Conservation (phyloP, 1,140 invertebrate genomes). For the Microplitis demolitor region DNA sequence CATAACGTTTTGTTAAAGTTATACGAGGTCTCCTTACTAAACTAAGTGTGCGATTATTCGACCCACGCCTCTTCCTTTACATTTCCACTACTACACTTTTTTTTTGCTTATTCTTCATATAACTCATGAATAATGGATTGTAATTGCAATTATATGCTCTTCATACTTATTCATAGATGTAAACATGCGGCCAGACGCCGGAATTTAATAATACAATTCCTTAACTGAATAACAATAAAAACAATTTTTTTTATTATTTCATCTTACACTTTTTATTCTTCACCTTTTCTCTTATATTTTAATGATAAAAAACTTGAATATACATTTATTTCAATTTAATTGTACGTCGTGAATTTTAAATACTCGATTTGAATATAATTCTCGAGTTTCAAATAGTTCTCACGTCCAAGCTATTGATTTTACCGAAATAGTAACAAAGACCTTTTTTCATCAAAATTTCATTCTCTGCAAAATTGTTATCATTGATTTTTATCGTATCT, state of each 20-base stretch:
- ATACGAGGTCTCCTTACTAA: slow-evolving; percentile 46
- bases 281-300: too few species aligned
- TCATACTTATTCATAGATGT: slow-evolving; percentile 45
- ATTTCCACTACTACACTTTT: slow-evolving; percentile 9
- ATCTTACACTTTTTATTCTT: too few species aligned
- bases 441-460: too few species aligned
- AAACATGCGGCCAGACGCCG: slow-evolving; percentile 28
- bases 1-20: neutral
- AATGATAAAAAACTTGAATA: too few species aligned
- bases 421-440: too few species aligned
- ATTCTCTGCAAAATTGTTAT: neutral
- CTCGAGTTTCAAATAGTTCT: too few species aligned
- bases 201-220: neutral
- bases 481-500: neutral
- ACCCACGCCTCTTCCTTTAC: slow-evolving; percentile 30
- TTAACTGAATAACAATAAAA: slow-evolving; percentile 7
- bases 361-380: too few species aligned
- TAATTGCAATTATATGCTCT: slow-evolving; percentile 45
- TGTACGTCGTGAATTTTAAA: too few species aligned
- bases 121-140: slow-evolving; percentile 53
- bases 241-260: neutral
- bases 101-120: slow-evolving; percentile 4
- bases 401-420: too few species aligned
- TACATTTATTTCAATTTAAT: too few species aligned
- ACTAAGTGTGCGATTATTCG: slow-evolving; percentile 45